phyloP scores from a whole-genome alignment of 2,797 vertebrate genomes.

The Sardinella longiceps region DNA sequence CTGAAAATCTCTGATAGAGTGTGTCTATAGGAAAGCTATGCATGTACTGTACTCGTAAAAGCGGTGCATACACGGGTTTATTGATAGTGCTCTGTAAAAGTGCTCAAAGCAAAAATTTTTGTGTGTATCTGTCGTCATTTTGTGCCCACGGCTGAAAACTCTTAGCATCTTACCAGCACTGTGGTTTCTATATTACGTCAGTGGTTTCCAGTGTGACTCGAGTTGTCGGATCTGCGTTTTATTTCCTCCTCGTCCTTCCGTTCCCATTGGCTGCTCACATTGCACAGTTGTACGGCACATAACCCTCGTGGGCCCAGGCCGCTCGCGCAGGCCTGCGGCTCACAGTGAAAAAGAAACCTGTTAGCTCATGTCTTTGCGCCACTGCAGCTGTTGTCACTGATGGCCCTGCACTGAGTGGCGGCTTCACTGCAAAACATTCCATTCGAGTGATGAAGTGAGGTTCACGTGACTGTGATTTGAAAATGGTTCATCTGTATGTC shows the following conservation, averaged over 20 bases:
- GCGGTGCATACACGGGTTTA: conserved; percentile 70
- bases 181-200: conserved; percentile 77
- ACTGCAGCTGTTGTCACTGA: conserved; percentile 33
- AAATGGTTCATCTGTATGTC: conserved; percentile 68
- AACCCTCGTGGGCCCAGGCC: conserved; percentile 57
- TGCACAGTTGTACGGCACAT: conserved; percentile 64
- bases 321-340: conserved; percentile 22
- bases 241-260: conserved; percentile 66
- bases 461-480: conserved; percentile 66
- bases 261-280: conserved; percentile 63
- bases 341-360: conserved; percentile 34
- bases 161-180: conserved; percentile 80
- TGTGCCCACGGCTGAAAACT: conserved; percentile 78
- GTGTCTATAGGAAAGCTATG: conserved; percentile 83
- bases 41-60: conserved; percentile 79
- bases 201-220: conserved; percentile 77
- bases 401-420: conserved; percentile 34
- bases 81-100: conserved; percentile 81
- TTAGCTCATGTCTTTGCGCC: conserved; percentile 15
- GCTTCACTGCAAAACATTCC: conserved; percentile 24
- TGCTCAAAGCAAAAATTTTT: conserved; percentile 78
- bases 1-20: conserved; percentile 72
- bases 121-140: conserved; percentile 77
- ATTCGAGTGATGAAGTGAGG: not conserved
- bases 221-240: conserved; percentile 77